Percentiles rank a stretch among this genome's conserved stretches.
Conservation (phyloP, 23 tunicate genomes). For the Trididemnum clinides region DNA sequence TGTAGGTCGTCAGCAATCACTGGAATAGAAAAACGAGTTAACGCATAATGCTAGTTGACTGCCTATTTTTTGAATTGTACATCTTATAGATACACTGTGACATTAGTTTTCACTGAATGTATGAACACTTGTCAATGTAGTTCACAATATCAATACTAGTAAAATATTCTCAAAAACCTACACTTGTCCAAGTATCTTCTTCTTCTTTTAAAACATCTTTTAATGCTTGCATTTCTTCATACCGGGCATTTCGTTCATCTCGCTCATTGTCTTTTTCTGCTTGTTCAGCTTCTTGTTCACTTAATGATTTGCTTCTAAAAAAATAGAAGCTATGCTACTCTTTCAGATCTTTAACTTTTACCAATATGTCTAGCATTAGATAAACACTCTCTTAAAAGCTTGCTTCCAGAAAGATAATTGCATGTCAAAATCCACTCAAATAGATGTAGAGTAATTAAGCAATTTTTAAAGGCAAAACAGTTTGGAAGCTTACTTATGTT, state of each 20-base stretch:
- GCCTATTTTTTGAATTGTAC: too few species aligned
- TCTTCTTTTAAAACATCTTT: conserved; percentile 84
- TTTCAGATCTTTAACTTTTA: not conserved
- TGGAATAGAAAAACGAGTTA: too few species aligned
- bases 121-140: not conserved
- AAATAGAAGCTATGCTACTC: not conserved
- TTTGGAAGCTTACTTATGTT: too few species aligned
- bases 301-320: conserved; percentile 68
- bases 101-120: not conserved
- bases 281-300: conserved; percentile 56
- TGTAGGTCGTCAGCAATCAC: too few species aligned
- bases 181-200: conserved; percentile 86
- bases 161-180: not conserved
- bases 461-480: too few species aligned
- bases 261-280: conserved; percentile 48
- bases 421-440: too few species aligned
- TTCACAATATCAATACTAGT: not conserved
- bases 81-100: too few species aligned
- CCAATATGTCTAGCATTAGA: too few species aligned
- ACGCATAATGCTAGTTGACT: too few species aligned
- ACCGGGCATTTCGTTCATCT: conserved; percentile 66
- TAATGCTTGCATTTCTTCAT: conserved; percentile 82
- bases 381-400: too few species aligned
- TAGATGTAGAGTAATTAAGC: too few species aligned
- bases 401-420: too few species aligned